These are phyloP conservation scores for Synergus japonicus DNA, from an alignment of 2,888 invertebrate species.

Conservation along the genomic window DNA sequence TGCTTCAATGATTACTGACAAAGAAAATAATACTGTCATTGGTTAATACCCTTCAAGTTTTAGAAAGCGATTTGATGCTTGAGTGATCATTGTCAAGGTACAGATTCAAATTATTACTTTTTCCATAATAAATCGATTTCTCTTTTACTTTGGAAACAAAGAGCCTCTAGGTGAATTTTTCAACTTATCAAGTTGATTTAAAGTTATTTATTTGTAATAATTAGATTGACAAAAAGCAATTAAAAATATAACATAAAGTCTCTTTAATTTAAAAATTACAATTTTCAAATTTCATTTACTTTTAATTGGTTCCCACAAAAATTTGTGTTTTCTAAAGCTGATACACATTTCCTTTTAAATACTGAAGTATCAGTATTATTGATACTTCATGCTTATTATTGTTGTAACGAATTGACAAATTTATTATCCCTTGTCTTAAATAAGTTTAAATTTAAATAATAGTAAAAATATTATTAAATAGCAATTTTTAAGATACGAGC, in stretches of 20 bases:
- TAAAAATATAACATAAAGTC: too few species aligned
- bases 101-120: background rate
- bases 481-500: slow-evolving; percentile 1
- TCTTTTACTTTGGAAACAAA: background rate
- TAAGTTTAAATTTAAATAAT: background rate
- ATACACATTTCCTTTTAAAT: too few species aligned
- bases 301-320: too few species aligned
- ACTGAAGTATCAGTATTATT: too few species aligned
- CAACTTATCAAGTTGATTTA: too few species aligned
- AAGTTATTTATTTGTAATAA: too few species aligned
- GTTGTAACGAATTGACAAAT: too few species aligned
- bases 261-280: background rate
- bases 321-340: too few species aligned
- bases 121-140: background rate
- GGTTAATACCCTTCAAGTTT: background rate
- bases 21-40: background rate
- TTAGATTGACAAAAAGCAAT: too few species aligned
- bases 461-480: background rate
- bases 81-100: background rate
- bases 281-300: too few species aligned
- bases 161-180: too few species aligned
- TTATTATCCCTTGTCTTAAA: background rate
- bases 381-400: too few species aligned
- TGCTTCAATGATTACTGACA: background rate
- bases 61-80: slow-evolving; percentile 1